Conservation (phyloP, 2,113 vertebrate genomes). For the Leuciscus idus region DNA sequence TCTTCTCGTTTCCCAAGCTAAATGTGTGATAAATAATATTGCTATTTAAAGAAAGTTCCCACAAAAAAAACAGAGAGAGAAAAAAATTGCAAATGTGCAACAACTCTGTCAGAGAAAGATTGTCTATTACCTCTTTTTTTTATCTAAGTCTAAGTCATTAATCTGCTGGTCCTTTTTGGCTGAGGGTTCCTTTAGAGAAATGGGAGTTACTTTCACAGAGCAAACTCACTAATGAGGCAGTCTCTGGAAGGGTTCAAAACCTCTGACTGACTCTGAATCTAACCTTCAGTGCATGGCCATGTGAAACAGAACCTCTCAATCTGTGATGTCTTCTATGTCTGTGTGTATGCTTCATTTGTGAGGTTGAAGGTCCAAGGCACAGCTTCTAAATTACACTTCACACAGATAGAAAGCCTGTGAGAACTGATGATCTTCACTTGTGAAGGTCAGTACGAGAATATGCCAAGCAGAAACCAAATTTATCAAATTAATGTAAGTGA, state of each 20-base stretch:
- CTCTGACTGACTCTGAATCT: constrained; percentile 33
- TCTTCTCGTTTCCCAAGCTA: neutral
- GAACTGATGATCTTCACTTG: constrained; percentile 29
- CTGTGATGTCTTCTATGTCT: neutral
- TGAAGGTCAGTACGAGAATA: constrained; percentile 37
- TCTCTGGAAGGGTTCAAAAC: constrained; percentile 23
- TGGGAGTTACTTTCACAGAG: constrained; percentile 20
- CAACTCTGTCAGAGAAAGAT: neutral
- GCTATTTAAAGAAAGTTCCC: neutral
- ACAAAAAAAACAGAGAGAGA: neutral
- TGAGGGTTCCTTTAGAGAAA: constrained; percentile 25
- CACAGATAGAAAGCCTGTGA: constrained; percentile 20
- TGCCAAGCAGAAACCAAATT: constrained; percentile 26
- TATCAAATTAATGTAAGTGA: constrained; percentile 28
- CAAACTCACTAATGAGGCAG: constrained; percentile 40
- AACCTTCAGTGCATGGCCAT: constrained; percentile 17
- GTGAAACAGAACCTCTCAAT: constrained; percentile 23
- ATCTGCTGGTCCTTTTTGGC: neutral
- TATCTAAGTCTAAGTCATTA: constrained; percentile 1
- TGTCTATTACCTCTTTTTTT: neutral
- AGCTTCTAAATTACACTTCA: constrained; percentile 46
- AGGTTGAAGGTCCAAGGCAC: constrained; percentile 25
- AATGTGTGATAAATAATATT: neutral
- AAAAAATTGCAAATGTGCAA: too few relatives aligned
- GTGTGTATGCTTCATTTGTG: constrained; percentile 34